A percentile compares a stretch with the other conserved stretches of the same genome.
These are phyloP conservation scores for Deroptyus accipitrinus DNA, from an alignment of 2,113 vertebrate species.

Conservation along the genomic window DNA sequence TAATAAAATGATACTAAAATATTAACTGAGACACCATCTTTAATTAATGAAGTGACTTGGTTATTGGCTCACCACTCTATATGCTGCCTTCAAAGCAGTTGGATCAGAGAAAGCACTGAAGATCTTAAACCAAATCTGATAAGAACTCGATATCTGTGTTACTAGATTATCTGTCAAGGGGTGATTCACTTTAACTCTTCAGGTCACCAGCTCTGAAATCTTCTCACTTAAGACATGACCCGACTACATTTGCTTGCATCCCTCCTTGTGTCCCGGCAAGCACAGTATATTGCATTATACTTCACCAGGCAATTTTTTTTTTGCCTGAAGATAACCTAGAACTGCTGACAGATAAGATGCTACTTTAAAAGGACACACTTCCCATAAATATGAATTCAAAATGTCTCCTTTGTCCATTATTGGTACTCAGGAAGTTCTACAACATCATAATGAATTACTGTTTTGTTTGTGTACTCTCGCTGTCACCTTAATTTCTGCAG, in stretches of 20 bases:
- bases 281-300: accelerated
- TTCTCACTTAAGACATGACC: background rate
- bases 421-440: background rate
- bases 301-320: background rate
- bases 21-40: background rate
- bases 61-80: background rate
- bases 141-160: background rate
- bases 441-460: background rate
- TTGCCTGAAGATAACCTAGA: background rate
- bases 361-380: background rate
- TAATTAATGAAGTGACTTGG: background rate
- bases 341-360: background rate
- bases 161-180: background rate
- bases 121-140: background rate
- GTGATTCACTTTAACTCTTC: background rate
- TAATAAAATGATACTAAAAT: background rate
- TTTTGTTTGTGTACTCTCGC: background rate
- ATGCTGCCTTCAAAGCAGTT: background rate
- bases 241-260: background rate
- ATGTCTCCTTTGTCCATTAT: background rate
- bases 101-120: background rate
- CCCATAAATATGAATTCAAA: background rate
- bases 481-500: conserved; percentile 29
- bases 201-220: background rate
- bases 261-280: background rate